Evolutionary conservation across 2,113 vertebrate species (phyloP), one percentile per base, ranked within the genome.

Genomic region (Pao palembangensis): DNA sequence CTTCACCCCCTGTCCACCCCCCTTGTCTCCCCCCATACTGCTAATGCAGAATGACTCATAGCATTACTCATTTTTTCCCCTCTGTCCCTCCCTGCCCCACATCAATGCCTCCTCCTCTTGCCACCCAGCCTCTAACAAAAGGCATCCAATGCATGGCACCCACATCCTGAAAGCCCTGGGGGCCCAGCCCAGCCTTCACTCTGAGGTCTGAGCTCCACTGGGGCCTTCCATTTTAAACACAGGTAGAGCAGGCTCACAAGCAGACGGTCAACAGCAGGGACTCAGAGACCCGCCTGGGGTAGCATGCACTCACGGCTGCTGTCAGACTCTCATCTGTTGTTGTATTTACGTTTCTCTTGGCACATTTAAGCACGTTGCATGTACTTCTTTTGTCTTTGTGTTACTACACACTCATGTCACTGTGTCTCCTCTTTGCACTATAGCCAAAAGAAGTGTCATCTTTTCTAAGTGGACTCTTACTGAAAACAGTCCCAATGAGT

Each of bases 41-140:
- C 94, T 96, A 94, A 95, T 94, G 91, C 92, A 92, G 76, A 94
- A 93, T 98, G 94, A 98, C 95, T 98, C 96, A 97, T 95, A 94
- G 94, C 93, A 96, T 97, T 97, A 94, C 94, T 95, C 91, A 88
- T 93, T 92, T 79, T 83, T 76, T 73, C 58, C 31, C 14, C 28
- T 51, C 18, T 7, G 8, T 5, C 19, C 14, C 66, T 52, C 46
- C 28, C 54, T 58, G 19, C 18, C 41, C 21, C 65, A 7, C 68
- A 69, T 63, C 23, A 78, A 63, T 65, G 73, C 82, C 85, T 78
- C 80, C 79, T 81, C 81, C 71, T 73, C 75, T 83, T 76, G 79
- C 86, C 75, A 83, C 83, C 76, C 73, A 78, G 75, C 71, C 75
- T 83, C 85, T 90, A 94, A 95, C 88, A 91, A 90, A 90, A 88